Evolutionary conservation across 2,113 vertebrate species (phyloP).

Genomic region (Alosa alosa): DNA sequence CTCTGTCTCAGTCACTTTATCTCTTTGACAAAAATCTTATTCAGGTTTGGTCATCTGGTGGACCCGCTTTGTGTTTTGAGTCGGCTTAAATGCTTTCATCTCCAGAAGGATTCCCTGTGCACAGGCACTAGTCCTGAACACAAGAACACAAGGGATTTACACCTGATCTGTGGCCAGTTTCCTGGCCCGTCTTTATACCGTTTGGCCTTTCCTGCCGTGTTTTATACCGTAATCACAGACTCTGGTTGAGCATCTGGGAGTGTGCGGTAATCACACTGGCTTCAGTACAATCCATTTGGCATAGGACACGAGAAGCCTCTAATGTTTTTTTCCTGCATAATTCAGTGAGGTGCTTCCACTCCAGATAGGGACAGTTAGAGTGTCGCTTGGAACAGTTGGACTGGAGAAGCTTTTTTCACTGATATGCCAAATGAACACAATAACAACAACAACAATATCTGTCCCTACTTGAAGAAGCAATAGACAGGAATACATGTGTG

Average conservation of each 20-base stretch:
- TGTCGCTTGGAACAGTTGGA: not conserved
- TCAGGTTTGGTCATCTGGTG: not conserved
- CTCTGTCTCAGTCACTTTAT: not conserved
- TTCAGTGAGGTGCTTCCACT: not conserved
- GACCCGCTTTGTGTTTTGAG: not conserved
- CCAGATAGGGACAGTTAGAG: not conserved
- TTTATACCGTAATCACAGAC: conserved; percentile 4
- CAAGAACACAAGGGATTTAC: not conserved
- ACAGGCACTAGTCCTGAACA: not conserved
- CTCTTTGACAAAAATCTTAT: not conserved
- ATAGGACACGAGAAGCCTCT: not conserved
- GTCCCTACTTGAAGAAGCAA: not conserved
- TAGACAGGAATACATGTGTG: not conserved
- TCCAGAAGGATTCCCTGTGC: not conserved
- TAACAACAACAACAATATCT: not conserved
- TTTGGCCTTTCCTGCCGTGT: not conserved
- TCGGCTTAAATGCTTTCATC: not conserved
- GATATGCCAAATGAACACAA: not conserved
- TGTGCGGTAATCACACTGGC: not conserved
- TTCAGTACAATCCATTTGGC: conserved; percentile 10
- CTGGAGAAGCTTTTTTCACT: not conserved
- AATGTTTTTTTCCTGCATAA: conserved; percentile 9
- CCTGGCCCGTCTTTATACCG: not conserved
- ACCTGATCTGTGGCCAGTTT: not conserved
- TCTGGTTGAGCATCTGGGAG: not conserved